Conservation (phyloP, 2,797 vertebrate species). For the Urophycis tenuis region DNA sequence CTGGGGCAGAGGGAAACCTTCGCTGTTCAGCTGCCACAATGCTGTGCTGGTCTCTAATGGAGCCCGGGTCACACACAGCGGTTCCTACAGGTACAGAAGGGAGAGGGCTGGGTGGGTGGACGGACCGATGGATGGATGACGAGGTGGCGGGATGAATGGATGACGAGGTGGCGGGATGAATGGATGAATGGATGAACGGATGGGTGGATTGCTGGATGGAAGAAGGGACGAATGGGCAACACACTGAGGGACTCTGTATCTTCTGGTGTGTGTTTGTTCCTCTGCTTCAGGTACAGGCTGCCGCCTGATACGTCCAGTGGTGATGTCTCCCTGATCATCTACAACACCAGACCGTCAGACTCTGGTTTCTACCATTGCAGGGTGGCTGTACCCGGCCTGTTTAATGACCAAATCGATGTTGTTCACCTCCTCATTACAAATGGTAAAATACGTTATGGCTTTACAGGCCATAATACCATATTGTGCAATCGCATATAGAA, state of each 20-base stretch:
- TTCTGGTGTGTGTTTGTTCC: background rate
- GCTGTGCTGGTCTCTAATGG: slow-evolving; percentile 60
- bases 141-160: too few species aligned
- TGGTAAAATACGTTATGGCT: slow-evolving; percentile 50
- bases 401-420: slow-evolving; percentile 66
- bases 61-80: slow-evolving; percentile 38
- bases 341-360: slow-evolving; percentile 47
- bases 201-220: too few species aligned
- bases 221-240: background rate
- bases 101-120: background rate
- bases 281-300: slow-evolving; percentile 59
- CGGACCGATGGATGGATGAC: too few species aligned
- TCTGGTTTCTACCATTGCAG: slow-evolving; percentile 78
- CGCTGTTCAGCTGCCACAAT: slow-evolving; percentile 49
- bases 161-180: too few species aligned
- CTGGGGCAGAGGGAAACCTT: slow-evolving; percentile 73
- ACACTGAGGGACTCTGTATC: background rate
- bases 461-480: background rate
- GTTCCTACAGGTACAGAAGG: slow-evolving; percentile 57
- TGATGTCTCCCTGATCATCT: slow-evolving; percentile 70
- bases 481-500: background rate
- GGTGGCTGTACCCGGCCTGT: slow-evolving; percentile 62
- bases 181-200: too few species aligned
- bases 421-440: slow-evolving; percentile 59
- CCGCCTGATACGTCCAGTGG: slow-evolving; percentile 37